Evolutionary conservation across 2,113 vertebrate species (phyloP).

Genomic region (Phoxinus phoxinus): DNA sequence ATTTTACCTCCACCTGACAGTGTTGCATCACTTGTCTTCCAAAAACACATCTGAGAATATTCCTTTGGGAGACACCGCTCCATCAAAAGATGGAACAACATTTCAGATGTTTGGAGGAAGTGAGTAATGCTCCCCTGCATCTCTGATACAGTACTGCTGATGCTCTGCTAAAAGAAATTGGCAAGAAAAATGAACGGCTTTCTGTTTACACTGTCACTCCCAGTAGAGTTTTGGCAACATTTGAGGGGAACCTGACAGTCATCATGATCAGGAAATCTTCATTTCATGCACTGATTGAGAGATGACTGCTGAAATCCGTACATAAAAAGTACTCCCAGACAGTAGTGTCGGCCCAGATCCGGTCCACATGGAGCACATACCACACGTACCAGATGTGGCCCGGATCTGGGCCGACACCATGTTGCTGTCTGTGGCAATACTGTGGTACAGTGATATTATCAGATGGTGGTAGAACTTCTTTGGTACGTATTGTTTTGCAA

Average conservation of each 20-base stretch:
- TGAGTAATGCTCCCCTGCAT: neutral
- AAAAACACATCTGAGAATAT: constrained; percentile 28
- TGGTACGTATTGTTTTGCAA: too few species aligned
- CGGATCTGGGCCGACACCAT: too few species aligned
- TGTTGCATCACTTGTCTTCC: constrained; percentile 45
- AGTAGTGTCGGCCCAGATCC: too few species aligned
- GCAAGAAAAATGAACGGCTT: neutral
- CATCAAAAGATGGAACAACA: constrained; percentile 50
- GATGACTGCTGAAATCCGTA: neutral
- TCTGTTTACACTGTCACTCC: constrained; percentile 17
- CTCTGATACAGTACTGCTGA: constrained; percentile 3
- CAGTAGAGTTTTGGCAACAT: constrained; percentile 1
- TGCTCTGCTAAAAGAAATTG: neutral
- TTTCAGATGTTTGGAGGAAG: constrained; percentile 41
- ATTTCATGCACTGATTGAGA: constrained; percentile 10
- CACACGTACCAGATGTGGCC: too few species aligned
- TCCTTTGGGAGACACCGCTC: constrained; percentile 46
- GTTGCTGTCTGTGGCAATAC: neutral
- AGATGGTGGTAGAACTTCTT: too few species aligned
- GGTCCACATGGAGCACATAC: too few species aligned
- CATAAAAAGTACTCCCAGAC: neutral
- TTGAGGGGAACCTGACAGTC: neutral
- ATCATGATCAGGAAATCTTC: constrained; percentile 13
- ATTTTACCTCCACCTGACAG: constrained; percentile 39
- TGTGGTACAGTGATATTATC: neutral